A percentile compares a stretch with the other conserved stretches of the same genome.
These are phyloP conservation scores for Cataglyphis hispanica DNA, from an alignment of 1,140 invertebrate genomes.

Conservation along the genomic window DNA sequence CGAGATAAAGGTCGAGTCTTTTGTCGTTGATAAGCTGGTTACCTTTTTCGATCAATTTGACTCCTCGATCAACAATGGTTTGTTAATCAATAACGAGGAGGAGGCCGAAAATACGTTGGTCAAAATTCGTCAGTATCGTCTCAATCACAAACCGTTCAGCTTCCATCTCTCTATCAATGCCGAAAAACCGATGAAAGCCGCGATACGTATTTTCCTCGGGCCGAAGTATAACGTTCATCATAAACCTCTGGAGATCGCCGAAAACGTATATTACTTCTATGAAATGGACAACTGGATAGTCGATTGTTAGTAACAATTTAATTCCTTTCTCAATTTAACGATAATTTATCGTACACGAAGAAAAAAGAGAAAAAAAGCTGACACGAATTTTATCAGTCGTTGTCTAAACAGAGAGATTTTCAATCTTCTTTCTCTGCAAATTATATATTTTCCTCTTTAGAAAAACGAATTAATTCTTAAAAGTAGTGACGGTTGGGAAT, in stretches of 20 bases:
- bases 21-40: conserved; percentile 88
- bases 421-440: no score
- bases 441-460: no score
- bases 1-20: conserved; percentile 88
- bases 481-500: no score
- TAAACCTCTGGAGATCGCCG: conserved; percentile 83
- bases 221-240: conserved; percentile 89
- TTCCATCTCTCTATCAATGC: conserved; percentile 88
- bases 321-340: neutral
- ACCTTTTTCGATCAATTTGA: conserved; percentile 92
- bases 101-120: conserved; percentile 76
- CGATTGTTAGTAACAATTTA: conserved; percentile 77
- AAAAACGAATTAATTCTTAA: no score
- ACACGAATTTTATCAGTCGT: no score
- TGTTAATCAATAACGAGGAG: conserved; percentile 82
- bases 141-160: conserved; percentile 89
- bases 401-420: no score
- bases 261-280: conserved; percentile 88
- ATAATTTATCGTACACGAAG: neutral
- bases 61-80: conserved; percentile 89
- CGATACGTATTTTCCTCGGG: conserved; percentile 90
- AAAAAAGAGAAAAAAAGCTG: no score
- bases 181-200: conserved; percentile 86
- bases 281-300: conserved; percentile 87
- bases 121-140: conserved; percentile 81